A percentile compares a stretch with the other conserved stretches of the same genome.
These are phyloP conservation scores for Rhinopomastus cyanomelas DNA, from an alignment of 2,113 vertebrate genomes.

Conservation along the genomic window DNA sequence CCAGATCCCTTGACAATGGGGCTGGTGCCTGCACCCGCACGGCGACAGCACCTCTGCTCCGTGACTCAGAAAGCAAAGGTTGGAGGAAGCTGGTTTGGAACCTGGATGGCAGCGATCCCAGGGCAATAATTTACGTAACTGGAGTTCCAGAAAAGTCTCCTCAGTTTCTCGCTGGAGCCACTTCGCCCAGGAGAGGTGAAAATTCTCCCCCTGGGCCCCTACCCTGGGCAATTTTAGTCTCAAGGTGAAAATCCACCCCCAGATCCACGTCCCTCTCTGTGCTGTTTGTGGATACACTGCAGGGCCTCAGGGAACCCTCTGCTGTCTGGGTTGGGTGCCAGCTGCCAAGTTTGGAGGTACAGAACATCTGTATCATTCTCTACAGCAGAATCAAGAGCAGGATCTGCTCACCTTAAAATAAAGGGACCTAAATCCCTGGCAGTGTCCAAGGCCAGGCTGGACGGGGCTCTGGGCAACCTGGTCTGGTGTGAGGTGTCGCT, in stretches of 20 bases:
- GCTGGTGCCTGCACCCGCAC: background rate
- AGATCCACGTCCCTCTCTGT: fast-evolving
- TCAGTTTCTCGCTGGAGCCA: background rate
- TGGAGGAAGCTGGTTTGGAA: slow-evolving; percentile 52
- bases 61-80: slow-evolving; percentile 64
- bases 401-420: background rate
- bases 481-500: no score
- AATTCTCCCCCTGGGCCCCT: background rate
- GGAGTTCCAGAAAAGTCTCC: slow-evolving; percentile 70
- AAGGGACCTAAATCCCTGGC: background rate
- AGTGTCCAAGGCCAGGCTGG: no score
- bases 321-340: fast-evolving
- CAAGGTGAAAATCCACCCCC: background rate
- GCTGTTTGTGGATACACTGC: fast-evolving
- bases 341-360: background rate
- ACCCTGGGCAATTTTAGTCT: background rate
- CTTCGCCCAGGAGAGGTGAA: background rate
- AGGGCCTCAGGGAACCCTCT: background rate
- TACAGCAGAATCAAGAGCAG: fast-evolving
- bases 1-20: background rate
- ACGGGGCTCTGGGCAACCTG: no score
- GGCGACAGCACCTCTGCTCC: slow-evolving; percentile 51
- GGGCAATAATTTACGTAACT: slow-evolving; percentile 74
- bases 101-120: slow-evolving; percentile 74
- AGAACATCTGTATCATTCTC: background rate